Conservation (phyloP, 2,888 invertebrate genomes). For the Hydropsyche betteni region DNA sequence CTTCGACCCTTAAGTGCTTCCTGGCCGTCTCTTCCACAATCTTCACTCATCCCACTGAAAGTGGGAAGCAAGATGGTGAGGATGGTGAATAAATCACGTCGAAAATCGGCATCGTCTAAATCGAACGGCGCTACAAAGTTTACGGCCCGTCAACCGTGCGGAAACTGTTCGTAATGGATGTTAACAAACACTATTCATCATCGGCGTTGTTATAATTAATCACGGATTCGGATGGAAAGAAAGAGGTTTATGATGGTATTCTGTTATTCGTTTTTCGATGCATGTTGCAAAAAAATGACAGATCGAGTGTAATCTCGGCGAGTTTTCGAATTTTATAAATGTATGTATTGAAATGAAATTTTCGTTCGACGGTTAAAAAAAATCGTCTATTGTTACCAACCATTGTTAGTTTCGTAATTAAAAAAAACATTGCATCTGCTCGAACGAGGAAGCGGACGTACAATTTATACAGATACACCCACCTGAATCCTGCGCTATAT, state of each 20-base stretch:
- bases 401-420: slow-evolving; percentile 34
- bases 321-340: no score
- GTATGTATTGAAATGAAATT: no score
- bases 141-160: slow-evolving; percentile 19
- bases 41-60: background rate
- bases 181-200: slow-evolving; percentile 24
- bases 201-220: background rate
- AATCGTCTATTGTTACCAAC: slow-evolving; percentile 12
- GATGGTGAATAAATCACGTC: slow-evolving; percentile 21
- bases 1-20: slow-evolving; percentile 12
- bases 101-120: slow-evolving; percentile 17
- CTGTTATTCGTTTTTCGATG: no score
- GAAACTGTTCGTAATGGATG: slow-evolving; percentile 26
- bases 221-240: no score
- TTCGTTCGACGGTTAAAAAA: background rate
- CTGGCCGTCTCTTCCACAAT: background rate
- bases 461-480: background rate
- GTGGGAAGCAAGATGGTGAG: background rate
- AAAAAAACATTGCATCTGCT: slow-evolving; percentile 25
- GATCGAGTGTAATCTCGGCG: no score
- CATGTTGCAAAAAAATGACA: no score
- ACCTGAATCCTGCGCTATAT: background rate
- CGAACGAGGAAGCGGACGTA: slow-evolving; percentile 34
- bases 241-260: no score
- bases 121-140: slow-evolving; percentile 19